phyloP scores from a whole-genome alignment of 2,797 vertebrate species.

The Holocentrus rufus region DNA sequence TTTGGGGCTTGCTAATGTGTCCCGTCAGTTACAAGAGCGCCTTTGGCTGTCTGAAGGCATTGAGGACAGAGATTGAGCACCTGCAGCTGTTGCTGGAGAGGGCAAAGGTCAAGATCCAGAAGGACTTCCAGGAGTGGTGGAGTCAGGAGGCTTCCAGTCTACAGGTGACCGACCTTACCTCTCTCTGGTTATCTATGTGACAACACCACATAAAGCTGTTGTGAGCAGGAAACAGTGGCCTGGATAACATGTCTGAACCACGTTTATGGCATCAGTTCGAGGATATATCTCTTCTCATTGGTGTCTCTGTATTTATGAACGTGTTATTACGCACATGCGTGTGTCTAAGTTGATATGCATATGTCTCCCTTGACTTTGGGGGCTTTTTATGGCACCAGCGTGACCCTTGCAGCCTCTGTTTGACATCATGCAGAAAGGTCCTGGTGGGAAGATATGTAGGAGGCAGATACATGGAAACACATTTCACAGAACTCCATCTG shows the following conservation, averaged over 20 bases:
- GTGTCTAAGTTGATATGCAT: constrained; percentile 39
- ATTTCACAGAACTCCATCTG: constrained; percentile 50
- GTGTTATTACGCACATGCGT: constrained; percentile 27
- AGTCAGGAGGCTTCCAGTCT: constrained; percentile 77
- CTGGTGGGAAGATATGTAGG: constrained; percentile 55
- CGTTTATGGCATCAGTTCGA: constrained; percentile 25
- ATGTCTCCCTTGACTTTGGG: constrained; percentile 29
- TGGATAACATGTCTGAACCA: constrained; percentile 12
- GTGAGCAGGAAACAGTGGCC: constrained; percentile 14
- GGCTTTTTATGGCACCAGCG: constrained; percentile 50
- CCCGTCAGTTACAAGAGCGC: constrained; percentile 85
- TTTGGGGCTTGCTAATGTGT: constrained; percentile 41
- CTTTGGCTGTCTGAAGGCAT: constrained; percentile 84
- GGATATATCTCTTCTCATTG: constrained; percentile 10
- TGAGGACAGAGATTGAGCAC: constrained; percentile 94
- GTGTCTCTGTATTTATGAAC: constrained; percentile 33
- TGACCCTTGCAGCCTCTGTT: constrained; percentile 58
- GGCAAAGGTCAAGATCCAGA: constrained; percentile 88
- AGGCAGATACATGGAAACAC: constrained; percentile 48
- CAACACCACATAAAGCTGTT: constrained; percentile 54
- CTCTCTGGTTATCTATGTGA: constrained; percentile 38
- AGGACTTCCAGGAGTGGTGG: constrained; percentile 93
- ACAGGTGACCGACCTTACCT: constrained; percentile 80
- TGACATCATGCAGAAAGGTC: constrained; percentile 43
- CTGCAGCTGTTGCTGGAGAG: constrained; percentile 90